Evolutionary conservation across 2,113 vertebrate genomes (phyloP), one percentile per base, ranked within the genome.

Genomic region (Enhydra lutris): DNA sequence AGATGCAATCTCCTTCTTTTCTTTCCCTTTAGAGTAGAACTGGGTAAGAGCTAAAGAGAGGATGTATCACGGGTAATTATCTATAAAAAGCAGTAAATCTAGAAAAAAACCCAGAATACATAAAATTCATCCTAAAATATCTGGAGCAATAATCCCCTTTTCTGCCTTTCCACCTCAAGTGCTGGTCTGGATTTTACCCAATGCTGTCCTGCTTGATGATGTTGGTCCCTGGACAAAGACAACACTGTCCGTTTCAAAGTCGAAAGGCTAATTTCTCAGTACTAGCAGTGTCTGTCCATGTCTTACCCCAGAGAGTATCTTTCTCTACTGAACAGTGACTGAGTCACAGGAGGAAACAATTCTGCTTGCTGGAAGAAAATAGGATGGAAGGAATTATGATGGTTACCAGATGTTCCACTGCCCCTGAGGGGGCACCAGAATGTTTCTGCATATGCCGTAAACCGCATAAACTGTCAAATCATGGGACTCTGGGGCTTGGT

Each of bases 351-450:
- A 97, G 97, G 87, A 78, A 97, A 96, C 45, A n/a, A 85, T 90
- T 96, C 63, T 88, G 96, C 92, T 94, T 78, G 88, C 96, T 88
- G 80, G 61, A 97, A 83, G 97, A 74, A 96, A 97, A 91, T 47
- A 80, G 84, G 59, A 96, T 67, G 45, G 83, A 61, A 95, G 82
- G 69, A 91, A 82, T 97, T 74, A 90, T 90, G 97, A 94, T 0
- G 2, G 59, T 31, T 82, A 65, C 85, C 98, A 98, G 97, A 97
- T 98, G 97, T 74, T 90, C 47, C 95, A 82, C 45, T 2, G 45
- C 21, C 74, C 95, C 76, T 7, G 11, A 6, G 94, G 71, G 89
- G 92, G 26, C 31, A 71, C 74, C 74, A 73, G 94, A 79, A 88
- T 34, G 57, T n/a, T 79, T 78, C 71, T 18, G 52, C 76, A 12